These are phyloP conservation scores for Drosophila aff. DNA, from an alignment of 1,140 invertebrate genomes.

Conservation along the genomic window DNA sequence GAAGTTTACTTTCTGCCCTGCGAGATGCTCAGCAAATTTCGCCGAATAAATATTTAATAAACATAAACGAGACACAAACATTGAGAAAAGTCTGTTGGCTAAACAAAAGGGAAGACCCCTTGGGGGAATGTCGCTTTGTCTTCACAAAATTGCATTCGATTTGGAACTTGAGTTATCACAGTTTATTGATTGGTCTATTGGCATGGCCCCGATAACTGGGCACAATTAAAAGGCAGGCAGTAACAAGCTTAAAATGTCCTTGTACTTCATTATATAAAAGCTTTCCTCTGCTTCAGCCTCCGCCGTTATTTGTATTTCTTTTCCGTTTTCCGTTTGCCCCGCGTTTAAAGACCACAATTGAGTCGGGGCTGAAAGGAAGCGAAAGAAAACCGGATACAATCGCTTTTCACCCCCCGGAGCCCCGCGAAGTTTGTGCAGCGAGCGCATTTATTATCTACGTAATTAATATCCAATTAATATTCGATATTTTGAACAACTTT, in stretches of 20 bases:
- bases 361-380: not conserved
- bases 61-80: slow-evolving; percentile 54
- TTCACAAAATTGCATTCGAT: slow-evolving; percentile 64
- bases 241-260: slow-evolving; percentile 14
- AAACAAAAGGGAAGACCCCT: slow-evolving; percentile 16
- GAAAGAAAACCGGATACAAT: not conserved
- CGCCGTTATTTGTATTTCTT: slow-evolving; percentile 61
- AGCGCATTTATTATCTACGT: slow-evolving; percentile 48
- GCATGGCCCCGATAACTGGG: slow-evolving; percentile 61
- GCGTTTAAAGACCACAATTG: slow-evolving; percentile 24
- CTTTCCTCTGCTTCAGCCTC: slow-evolving; percentile 61
- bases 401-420: not conserved
- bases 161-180: not conserved
- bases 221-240: slow-evolving; percentile 49
- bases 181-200: slow-evolving; percentile 56
- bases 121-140: slow-evolving; percentile 34
- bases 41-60: slow-evolving; percentile 77
- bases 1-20: slow-evolving; percentile 26
- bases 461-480: slow-evolving; percentile 79
- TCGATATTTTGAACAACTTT: slow-evolving; percentile 56
- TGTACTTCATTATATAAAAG: slow-evolving; percentile 49
- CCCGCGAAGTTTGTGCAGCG: not conserved
- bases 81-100: slow-evolving; percentile 13
- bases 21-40: slow-evolving; percentile 54
- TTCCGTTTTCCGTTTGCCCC: slow-evolving; percentile 63